A percentile compares a stretch with the other conserved stretches of the same genome.
phyloP scores from a whole-genome alignment of 2,113 vertebrate species.

The Ovis canadensis region DNA sequence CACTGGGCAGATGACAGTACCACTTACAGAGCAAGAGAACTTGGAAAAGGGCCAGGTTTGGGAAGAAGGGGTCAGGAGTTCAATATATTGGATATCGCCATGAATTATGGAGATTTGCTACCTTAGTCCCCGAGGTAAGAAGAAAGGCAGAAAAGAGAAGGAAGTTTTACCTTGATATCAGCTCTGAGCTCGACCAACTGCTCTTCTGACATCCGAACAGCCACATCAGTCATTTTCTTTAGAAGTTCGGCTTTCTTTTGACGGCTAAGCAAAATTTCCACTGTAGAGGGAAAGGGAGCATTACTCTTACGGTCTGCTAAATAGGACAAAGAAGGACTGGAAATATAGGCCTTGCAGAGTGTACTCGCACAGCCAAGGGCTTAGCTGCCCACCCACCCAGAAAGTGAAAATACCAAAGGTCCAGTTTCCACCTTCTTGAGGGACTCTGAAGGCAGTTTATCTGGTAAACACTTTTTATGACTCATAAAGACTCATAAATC shows the following conservation, averaged over 20 bases:
- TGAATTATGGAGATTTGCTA: conserved; percentile 32
- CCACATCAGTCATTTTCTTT: conserved; percentile 89
- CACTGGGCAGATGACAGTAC: neutral
- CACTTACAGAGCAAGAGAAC: neutral
- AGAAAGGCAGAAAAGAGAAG: neutral
- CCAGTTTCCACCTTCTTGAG: neutral
- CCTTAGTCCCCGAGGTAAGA: neutral
- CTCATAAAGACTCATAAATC: conserved; percentile 28
- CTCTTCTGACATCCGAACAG: conserved; percentile 92
- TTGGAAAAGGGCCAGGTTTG: neutral
- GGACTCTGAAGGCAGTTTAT: conserved; percentile 23
- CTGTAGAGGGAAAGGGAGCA: conserved; percentile 76
- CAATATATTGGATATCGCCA: neutral
- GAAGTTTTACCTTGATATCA: conserved; percentile 89
- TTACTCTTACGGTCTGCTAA: neutral
- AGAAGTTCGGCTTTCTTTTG: conserved; percentile 92
- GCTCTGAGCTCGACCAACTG: conserved; percentile 92
- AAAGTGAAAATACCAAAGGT: conserved; percentile 38
- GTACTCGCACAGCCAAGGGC: neutral
- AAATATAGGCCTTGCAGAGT: neutral
- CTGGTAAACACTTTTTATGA: conserved; percentile 23
- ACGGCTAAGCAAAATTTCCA: conserved; percentile 87
- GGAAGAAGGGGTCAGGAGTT: neutral
- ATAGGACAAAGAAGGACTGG: neutral
- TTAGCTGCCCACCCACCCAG: neutral